A percentile compares a stretch with the other conserved stretches of the same genome.
Conservation (phyloP, 2,888 invertebrate species). For the Parthenolecanium corni region DNA sequence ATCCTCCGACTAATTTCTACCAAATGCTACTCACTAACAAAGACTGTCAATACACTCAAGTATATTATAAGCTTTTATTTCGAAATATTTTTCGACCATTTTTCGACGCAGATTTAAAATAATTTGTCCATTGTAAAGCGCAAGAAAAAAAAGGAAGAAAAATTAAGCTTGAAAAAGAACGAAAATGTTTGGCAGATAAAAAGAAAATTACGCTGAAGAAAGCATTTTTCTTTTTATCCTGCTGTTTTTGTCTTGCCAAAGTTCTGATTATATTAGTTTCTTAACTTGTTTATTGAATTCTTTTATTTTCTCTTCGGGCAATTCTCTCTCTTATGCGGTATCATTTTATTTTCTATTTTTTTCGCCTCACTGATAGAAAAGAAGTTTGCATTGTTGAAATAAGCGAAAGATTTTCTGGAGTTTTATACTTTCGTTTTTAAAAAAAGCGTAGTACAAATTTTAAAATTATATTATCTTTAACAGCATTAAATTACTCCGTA, state of each 20-base stretch:
- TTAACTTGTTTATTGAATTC: slow-evolving; percentile 17
- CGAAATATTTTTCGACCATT: no score
- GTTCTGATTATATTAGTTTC: slow-evolving; percentile 15
- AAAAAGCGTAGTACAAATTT: slow-evolving; percentile 8
- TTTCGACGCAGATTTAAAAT: no score
- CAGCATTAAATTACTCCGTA: slow-evolving; percentile 17
- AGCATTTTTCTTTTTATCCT: slow-evolving; percentile 1
- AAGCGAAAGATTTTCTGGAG: background rate
- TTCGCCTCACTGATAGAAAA: background rate
- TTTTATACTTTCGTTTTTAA: background rate
- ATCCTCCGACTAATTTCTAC: no score
- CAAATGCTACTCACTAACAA: no score
- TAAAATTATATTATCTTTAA: slow-evolving; percentile 18
- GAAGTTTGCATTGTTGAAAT: slow-evolving; percentile 8
- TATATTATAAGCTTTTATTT: no score
- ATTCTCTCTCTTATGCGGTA: background rate
- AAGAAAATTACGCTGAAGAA: background rate
- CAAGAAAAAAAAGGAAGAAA: no score
- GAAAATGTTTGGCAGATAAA: slow-evolving; percentile 1
- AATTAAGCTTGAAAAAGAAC: no score
- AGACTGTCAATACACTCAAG: no score
- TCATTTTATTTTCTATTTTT: background rate
- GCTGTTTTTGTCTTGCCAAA: background rate
- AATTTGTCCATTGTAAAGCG: no score
- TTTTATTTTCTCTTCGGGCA: background rate